Percentiles rank a stretch among this genome's conserved stretches.
These are phyloP conservation scores for Sinosuthora webbiana DNA, from an alignment of 2,113 vertebrate species.

Conservation along the genomic window DNA sequence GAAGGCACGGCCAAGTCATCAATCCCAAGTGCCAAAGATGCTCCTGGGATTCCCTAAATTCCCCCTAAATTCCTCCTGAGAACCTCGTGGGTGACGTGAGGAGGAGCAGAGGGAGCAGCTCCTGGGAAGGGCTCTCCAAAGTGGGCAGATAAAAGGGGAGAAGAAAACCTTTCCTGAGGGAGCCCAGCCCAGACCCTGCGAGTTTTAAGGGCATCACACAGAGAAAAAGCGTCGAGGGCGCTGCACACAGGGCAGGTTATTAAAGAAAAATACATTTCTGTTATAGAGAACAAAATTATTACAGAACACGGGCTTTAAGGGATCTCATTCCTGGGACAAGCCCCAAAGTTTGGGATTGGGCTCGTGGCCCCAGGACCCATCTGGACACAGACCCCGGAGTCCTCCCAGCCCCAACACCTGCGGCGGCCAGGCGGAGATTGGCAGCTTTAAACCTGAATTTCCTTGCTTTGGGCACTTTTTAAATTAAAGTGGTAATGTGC, in stretches of 20 bases:
- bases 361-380: not conserved
- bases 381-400: not conserved
- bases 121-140: not conserved
- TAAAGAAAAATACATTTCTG: not conserved
- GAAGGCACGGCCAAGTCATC: not conserved
- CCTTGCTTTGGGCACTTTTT: constrained; percentile 66
- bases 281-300: not conserved
- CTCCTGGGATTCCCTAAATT: not conserved
- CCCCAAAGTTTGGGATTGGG: not conserved
- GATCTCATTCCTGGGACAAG: not conserved
- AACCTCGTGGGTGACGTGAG: fast-evolving
- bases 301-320: not conserved
- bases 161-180: not conserved
- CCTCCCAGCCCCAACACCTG: constrained; percentile 21
- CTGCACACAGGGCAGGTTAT: not conserved
- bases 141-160: fast-evolving
- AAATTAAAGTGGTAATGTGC: constrained; percentile 61
- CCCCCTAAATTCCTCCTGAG: not conserved
- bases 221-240: not conserved
- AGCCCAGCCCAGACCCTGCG: not conserved
- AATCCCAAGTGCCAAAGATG: not conserved
- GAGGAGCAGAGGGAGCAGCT: not conserved
- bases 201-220: fast-evolving
- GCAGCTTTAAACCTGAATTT: constrained; percentile 59
- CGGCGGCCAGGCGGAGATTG: not conserved